phyloP scores from a whole-genome alignment of 1,140 invertebrate species.

The Pseudobourletiella spinata region DNA sequence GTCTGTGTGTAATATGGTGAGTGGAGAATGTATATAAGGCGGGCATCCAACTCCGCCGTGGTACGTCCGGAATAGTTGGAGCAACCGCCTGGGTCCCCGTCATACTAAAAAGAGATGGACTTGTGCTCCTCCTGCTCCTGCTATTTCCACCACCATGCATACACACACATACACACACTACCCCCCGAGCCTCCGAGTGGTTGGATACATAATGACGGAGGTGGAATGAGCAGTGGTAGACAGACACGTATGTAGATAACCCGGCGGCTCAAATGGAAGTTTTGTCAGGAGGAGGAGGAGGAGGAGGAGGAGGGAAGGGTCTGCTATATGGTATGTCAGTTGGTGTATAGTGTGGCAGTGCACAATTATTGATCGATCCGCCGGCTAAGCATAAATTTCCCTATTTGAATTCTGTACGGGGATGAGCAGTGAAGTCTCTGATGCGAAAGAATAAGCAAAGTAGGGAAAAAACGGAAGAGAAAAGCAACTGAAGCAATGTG shows the following conservation, averaged over 20 bases:
- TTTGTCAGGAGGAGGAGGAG: too few species aligned
- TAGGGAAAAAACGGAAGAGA: conserved; percentile 17
- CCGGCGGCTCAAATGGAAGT: too few species aligned
- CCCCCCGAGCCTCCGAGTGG: background rate
- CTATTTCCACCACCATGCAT: background rate
- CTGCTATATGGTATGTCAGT: too few species aligned
- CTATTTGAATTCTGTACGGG: conserved; percentile 28
- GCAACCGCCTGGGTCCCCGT: too few species aligned
- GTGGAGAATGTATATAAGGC: too few species aligned
- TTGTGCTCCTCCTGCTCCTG: too few species aligned
- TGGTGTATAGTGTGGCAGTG: background rate
- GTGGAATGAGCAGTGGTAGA: background rate
- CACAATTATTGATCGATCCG: conserved; percentile 19
- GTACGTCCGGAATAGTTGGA: too few species aligned
- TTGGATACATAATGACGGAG: background rate
- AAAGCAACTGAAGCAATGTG: conserved; percentile 2
- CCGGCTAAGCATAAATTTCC: conserved; percentile 26
- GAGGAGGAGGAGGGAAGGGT: background rate
- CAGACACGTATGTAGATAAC: background rate
- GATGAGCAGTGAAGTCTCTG: conserved; percentile 23
- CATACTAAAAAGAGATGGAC: too few species aligned
- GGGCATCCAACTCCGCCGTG: too few species aligned
- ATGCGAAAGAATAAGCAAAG: conserved; percentile 29
- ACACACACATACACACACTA: background rate
- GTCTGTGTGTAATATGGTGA: too few species aligned